phyloP scores from a whole-genome alignment of 2,113 vertebrate genomes.

The Dipodomys ordii region DNA sequence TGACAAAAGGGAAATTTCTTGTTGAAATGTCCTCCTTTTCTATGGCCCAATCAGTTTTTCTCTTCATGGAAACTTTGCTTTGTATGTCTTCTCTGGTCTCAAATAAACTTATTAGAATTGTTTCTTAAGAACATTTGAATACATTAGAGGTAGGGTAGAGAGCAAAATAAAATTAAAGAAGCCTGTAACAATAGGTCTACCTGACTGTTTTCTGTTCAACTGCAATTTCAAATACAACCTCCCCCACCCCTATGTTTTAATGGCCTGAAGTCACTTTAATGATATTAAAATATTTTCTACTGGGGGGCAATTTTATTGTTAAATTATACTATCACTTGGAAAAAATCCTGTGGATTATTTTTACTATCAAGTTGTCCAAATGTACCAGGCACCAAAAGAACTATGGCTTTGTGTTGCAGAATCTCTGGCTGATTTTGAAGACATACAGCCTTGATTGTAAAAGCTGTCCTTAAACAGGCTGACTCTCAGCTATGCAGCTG shows the following conservation, averaged over 20 bases:
- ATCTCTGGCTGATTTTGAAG: slow-evolving; percentile 37
- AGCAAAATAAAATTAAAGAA: slow-evolving; percentile 32
- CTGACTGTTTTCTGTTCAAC: background rate
- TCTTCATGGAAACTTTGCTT: slow-evolving; percentile 32
- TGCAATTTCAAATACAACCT: background rate
- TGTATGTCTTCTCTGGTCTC: background rate
- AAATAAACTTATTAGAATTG: slow-evolving; percentile 45
- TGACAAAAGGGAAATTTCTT: background rate
- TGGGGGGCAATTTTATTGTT: background rate
- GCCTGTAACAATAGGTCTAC: background rate
- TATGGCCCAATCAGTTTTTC: background rate
- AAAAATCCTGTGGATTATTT: background rate
- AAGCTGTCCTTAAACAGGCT: background rate
- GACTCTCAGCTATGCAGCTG: background rate
- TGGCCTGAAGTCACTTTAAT: background rate
- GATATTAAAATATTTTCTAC: slow-evolving; percentile 24
- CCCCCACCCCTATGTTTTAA: background rate
- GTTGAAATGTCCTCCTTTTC: slow-evolving; percentile 1
- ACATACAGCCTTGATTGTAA: background rate
- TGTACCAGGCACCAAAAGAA: background rate
- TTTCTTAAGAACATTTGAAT: slow-evolving; percentile 26
- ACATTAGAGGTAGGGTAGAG: background rate
- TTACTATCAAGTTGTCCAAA: slow-evolving; percentile 20
- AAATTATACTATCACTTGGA: slow-evolving; percentile 21
- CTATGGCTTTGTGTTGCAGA: background rate